phyloP scores from a whole-genome alignment of 2,888 invertebrate species.

The Cremastobaeus sp. region DNA sequence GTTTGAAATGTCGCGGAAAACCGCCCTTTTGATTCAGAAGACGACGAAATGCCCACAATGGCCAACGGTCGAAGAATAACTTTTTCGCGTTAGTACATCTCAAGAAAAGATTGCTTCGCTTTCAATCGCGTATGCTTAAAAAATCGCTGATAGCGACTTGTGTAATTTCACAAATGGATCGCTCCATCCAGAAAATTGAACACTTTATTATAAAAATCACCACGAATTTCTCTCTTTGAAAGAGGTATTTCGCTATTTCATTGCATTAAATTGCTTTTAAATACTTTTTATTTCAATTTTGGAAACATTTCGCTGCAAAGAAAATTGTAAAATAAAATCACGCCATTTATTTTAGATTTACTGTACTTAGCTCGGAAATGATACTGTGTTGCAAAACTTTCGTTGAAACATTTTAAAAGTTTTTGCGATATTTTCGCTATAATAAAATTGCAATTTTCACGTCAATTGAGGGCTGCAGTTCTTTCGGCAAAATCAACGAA shows the following conservation, averaged over 20 bases:
- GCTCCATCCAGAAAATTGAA: slow-evolving; percentile 69
- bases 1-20: slow-evolving; percentile 63
- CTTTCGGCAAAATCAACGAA: slow-evolving; percentile 19
- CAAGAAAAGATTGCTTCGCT: slow-evolving; percentile 58
- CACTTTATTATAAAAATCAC: slow-evolving; percentile 69
- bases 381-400: no score
- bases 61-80: slow-evolving; percentile 62
- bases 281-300: no score
- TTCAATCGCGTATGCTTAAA: slow-evolving; percentile 50
- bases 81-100: slow-evolving; percentile 72
- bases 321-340: no score
- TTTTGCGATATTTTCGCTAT: no score
- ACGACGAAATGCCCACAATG: slow-evolving; percentile 65
- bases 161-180: slow-evolving; percentile 76
- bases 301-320: no score
- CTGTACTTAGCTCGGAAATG: no score
- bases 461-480: slow-evolving; percentile 15
- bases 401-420: no score
- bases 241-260: slow-evolving; percentile 29
- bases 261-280: background rate
- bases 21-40: slow-evolving; percentile 66
- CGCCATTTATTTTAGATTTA: no score
- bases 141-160: slow-evolving; percentile 76
- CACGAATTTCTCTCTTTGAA: slow-evolving; percentile 18
- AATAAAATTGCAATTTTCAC: slow-evolving; percentile 20